Evolutionary conservation across 2,797 vertebrate species (phyloP).

Genomic region (Poeciliopsis infans): DNA sequence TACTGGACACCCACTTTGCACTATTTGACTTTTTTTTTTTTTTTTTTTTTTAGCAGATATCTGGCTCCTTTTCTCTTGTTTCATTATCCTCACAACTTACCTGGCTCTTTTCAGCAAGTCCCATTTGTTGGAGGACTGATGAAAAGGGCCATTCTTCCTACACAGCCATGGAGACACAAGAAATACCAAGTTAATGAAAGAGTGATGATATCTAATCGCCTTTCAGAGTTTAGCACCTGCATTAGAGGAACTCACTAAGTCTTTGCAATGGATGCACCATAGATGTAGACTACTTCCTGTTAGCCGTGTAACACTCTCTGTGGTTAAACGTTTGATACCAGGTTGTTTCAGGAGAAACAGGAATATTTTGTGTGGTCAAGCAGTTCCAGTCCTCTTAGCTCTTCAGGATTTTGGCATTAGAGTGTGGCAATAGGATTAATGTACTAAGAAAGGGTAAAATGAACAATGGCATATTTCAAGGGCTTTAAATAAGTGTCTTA

Average conservation of each 20-base stretch:
- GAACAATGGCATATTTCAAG: slow-evolving; percentile 80
- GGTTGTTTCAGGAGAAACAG: slow-evolving; percentile 45
- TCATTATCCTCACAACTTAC: slow-evolving; percentile 70
- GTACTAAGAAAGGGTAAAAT: slow-evolving; percentile 62
- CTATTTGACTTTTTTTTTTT: slow-evolving; percentile 33
- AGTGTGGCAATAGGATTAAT: slow-evolving; percentile 74
- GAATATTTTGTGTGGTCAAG: slow-evolving; percentile 71
- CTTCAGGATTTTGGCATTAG: slow-evolving; percentile 76
- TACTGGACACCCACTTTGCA: slow-evolving; percentile 17
- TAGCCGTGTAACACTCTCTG: slow-evolving; percentile 21
- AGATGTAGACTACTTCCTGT: slow-evolving; percentile 64
- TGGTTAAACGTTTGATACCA: slow-evolving; percentile 54
- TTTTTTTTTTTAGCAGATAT: slow-evolving; percentile 35
- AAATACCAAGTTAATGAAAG: slow-evolving; percentile 79
- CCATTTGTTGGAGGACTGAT: slow-evolving; percentile 58
- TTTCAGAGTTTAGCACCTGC: slow-evolving; percentile 75
- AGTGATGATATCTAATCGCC: slow-evolving; percentile 80
- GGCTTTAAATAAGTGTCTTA: slow-evolving; percentile 74
- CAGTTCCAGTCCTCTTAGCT: slow-evolving; percentile 62
- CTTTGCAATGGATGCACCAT: slow-evolving; percentile 48
- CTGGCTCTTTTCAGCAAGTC: slow-evolving; percentile 71
- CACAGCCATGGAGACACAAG: slow-evolving; percentile 67
- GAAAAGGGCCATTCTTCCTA: slow-evolving; percentile 74
- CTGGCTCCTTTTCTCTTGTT: slow-evolving; percentile 54
- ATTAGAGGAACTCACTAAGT: slow-evolving; percentile 37